phyloP scores from a whole-genome alignment of 92 coral and sea anemone genomes.

The Desmophyllum pertusum region DNA sequence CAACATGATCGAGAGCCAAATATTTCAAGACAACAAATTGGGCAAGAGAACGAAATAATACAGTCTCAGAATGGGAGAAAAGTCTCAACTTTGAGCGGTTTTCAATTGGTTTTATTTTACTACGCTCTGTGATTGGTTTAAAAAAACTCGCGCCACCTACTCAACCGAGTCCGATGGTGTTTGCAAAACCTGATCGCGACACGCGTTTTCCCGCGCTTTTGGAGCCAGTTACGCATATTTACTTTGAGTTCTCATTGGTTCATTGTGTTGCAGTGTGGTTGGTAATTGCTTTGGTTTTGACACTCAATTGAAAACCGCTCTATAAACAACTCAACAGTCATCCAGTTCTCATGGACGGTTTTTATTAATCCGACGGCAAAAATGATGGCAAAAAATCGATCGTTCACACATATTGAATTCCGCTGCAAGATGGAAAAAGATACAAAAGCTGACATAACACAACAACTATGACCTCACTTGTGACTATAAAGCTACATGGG shows the following conservation, averaged over 20 bases:
- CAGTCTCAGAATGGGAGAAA: neutral
- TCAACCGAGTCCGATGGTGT: too few species aligned
- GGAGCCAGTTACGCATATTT: too few species aligned
- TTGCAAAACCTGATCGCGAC: too few species aligned
- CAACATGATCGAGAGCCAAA: too few species aligned
- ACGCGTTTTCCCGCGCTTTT: too few species aligned
- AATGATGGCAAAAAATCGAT: slow-evolving; percentile 52
- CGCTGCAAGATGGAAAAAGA: slow-evolving; percentile 53
- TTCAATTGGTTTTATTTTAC: too few species aligned
- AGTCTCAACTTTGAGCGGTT: too few species aligned
- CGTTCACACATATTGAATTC: slow-evolving; percentile 48
- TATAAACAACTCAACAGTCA: neutral
- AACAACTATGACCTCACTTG: slow-evolving; percentile 51
- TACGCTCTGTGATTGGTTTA: too few species aligned
- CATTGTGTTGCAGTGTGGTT: neutral
- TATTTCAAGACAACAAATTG: neutral
- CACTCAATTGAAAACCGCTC: too few species aligned
- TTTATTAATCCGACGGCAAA: slow-evolving; percentile 53
- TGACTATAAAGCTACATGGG: slow-evolving; percentile 20
- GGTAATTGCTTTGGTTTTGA: neutral
- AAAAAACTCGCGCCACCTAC: too few species aligned
- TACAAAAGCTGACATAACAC: slow-evolving; percentile 44
- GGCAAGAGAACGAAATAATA: neutral
- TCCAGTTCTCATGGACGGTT: slow-evolving; percentile 41
- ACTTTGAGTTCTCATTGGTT: too few species aligned